Conservation (phyloP, 1,140 invertebrate genomes). For the Sitophilus oryzae region DNA sequence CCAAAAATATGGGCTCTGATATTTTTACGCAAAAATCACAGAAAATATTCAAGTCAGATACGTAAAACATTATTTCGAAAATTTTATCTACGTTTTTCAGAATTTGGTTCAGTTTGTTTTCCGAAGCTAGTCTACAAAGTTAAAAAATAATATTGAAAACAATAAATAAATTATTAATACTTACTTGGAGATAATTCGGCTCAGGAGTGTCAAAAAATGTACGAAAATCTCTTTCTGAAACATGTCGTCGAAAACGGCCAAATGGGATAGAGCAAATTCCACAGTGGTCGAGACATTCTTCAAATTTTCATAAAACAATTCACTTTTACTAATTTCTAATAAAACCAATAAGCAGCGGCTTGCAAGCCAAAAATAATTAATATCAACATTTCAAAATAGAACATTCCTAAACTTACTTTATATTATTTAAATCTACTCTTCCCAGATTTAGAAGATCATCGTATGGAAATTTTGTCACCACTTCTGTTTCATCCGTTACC, state of each 20-base stretch:
- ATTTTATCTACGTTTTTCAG: neutral
- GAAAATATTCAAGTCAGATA: conserved; percentile 5
- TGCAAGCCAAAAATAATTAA: neutral
- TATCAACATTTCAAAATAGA: neutral
- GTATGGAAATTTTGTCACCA: neutral
- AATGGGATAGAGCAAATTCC: neutral
- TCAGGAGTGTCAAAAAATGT: neutral
- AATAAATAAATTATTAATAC: too few species aligned
- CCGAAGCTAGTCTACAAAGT: neutral
- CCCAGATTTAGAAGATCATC: neutral
- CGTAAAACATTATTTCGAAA: conserved; percentile 4
- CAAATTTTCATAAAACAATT: conserved; percentile 1
- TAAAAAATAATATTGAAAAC: neutral
- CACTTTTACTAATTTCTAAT: neutral
- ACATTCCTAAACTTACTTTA: neutral
- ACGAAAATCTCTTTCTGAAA: neutral
- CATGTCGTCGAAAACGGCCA: neutral
- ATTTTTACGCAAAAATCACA: conserved; percentile 1
- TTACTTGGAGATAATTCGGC: neutral
- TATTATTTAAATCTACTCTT: neutral
- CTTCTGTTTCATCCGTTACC: too few species aligned
- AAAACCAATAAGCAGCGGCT: neutral
- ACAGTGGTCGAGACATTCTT: neutral
- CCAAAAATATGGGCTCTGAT: neutral
- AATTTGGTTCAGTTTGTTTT: neutral